Evolutionary conservation across 2,113 vertebrate species (phyloP).

Genomic region (Paralichthys olivaceus): DNA sequence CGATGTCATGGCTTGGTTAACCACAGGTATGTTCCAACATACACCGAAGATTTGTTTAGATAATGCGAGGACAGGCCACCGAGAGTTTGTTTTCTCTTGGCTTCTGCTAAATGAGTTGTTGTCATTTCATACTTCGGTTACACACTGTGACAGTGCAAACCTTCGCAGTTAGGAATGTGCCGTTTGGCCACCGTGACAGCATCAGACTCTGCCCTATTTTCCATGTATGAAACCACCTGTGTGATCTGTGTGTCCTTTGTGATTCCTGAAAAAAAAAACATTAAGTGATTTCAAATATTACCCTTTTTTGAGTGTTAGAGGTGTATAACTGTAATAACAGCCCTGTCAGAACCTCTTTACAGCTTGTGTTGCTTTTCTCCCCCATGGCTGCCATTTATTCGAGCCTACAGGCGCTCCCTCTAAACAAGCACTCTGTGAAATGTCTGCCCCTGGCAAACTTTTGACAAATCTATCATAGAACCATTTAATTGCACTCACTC

Average conservation of each 20-base stretch:
- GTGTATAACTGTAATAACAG: slow-evolving; percentile 20
- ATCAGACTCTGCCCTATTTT: slow-evolving; percentile 7
- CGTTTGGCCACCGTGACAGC: slow-evolving; percentile 37
- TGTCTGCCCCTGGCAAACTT: slow-evolving; percentile 5
- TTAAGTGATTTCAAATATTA: slow-evolving; percentile 6
- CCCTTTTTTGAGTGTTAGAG: neutral
- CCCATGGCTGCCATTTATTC: slow-evolving; percentile 3
- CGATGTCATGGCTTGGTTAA: slow-evolving; percentile 72
- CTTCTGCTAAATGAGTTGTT: slow-evolving; percentile 61
- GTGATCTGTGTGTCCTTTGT: slow-evolving; percentile 24
- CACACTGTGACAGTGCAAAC: slow-evolving; percentile 38
- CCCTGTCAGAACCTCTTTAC: slow-evolving; percentile 8
- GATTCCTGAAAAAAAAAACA: neutral
- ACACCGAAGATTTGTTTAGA: slow-evolving; percentile 67
- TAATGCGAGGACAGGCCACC: slow-evolving; percentile 42
- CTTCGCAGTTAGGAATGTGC: slow-evolving; percentile 32
- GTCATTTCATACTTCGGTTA: slow-evolving; percentile 48
- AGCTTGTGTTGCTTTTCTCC: slow-evolving; percentile 17
- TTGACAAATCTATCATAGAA: slow-evolving; percentile 36
- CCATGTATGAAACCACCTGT: slow-evolving; percentile 25
- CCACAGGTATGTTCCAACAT: slow-evolving; percentile 74
- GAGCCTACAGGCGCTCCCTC: neutral
- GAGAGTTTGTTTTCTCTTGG: slow-evolving; percentile 65
- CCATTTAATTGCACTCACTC: slow-evolving; percentile 25
- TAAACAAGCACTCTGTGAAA: slow-evolving; percentile 13